Evolutionary conservation across 2,888 invertebrate species (phyloP), one percentile per base, ranked within the genome.

Genomic region (Keiferia lycopersicella): DNA sequence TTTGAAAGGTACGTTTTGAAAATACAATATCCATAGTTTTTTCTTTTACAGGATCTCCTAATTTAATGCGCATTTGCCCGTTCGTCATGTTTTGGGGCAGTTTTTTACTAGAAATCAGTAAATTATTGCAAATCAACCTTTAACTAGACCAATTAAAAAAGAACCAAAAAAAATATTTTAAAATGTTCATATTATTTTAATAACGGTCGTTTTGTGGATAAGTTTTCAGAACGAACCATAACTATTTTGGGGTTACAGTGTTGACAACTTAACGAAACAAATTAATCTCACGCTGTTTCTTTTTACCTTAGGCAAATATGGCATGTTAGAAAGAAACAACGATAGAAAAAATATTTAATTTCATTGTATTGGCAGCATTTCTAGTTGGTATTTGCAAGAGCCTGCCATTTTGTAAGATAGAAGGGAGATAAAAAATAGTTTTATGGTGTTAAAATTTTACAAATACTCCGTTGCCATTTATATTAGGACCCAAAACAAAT

Each of bases 391-490:
- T 88, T 88, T 88, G 88, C 86, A 84, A 86, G 87, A 86, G 84
- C 89, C 92, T 92, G 91, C 92, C 92, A 92, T 92, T 91, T 92
- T 92, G 92, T 92, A 85, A 88, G 87, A 90, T 87, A 88, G 87
- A 92, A 90, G 88, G 86, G 89, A 91, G 90, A 92, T 91, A 91
- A 91, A 92, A 91, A 89, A 91, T 91, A 88, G 88, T 91, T 92
- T 87, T 91, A 91, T 91, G 91, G 91, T 92, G 89, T 89, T 91
- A 86, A 90, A 86, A 85, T 90, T 87, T 80, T 82, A 87, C 83
- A 83, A 83, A 84, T 87, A 83, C 85, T 81, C 80, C 80, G 85
- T 91, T 90, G 87, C 92, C 90, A 85, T 89, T 91, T 87, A 78
- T 86, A 82, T 82, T 86, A 88, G 80, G 90, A 86, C 87, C 82